A percentile compares a stretch with the other conserved stretches of the same genome.
Conservation (phyloP, 2,797 vertebrate species). For the Thalassophryne amazonica region DNA sequence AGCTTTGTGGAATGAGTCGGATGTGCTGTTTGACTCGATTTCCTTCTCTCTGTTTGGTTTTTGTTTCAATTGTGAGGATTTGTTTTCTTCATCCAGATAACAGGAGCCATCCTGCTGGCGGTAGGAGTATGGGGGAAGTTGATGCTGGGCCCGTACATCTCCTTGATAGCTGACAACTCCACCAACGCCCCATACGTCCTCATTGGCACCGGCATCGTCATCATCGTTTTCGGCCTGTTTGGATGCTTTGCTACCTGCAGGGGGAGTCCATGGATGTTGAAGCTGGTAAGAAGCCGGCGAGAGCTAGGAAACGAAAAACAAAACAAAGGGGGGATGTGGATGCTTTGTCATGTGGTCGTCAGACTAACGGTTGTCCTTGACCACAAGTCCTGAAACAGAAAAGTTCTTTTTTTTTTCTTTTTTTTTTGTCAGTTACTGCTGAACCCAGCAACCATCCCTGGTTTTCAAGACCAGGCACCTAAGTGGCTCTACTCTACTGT, state of each 20-base stretch:
- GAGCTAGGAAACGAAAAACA: no score
- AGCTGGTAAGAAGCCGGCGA: constrained; percentile 83
- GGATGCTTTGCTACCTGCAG: constrained; percentile 98
- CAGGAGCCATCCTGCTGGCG: constrained; percentile 93
- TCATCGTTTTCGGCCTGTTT: constrained; percentile 97
- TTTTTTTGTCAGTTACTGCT: no score
- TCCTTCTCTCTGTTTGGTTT: no score
- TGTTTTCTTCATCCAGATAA: constrained; percentile 89
- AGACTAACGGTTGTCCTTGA: constrained; percentile 51
- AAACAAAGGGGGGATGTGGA: neutral
- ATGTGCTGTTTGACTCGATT: no score
- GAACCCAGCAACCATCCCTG: no score
- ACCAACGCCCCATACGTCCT: constrained; percentile 98
- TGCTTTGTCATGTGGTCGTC: constrained; percentile 38
- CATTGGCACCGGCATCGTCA: constrained; percentile 95
- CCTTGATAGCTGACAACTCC: constrained; percentile 97
- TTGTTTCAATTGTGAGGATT: no score
- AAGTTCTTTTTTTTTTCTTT: no score
- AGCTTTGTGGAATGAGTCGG: constrained; percentile 20
- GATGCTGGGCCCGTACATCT: constrained; percentile 96
- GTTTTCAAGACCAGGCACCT: no score
- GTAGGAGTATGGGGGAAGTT: constrained; percentile 98
- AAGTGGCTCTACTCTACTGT: no score
- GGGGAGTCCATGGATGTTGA: constrained; percentile 99
- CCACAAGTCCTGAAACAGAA: no score